phyloP scores from a whole-genome alignment of 2,113 vertebrate genomes.

The Petrocephalus zakoni region DNA sequence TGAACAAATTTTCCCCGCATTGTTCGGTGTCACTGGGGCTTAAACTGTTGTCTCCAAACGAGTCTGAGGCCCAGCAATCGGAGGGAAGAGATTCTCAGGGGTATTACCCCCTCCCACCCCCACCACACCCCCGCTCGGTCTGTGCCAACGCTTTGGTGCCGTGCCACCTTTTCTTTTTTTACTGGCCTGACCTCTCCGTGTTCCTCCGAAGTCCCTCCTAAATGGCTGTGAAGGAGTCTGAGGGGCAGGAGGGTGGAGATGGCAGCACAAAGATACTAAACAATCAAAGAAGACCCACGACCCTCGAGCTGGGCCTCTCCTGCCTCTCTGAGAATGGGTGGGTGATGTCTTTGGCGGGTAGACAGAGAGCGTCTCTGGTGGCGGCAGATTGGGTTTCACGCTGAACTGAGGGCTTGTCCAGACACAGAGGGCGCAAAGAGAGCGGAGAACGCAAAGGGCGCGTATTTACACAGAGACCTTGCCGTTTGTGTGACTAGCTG shows the following conservation, averaged over 20 bases:
- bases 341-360: neutral
- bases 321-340: neutral
- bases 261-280: neutral
- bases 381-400: neutral
- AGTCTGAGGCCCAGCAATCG: neutral
- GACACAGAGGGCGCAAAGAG: neutral
- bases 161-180: neutral
- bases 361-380: neutral
- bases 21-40: constrained; percentile 17
- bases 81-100: neutral
- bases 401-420: neutral
- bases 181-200: neutral
- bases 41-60: constrained; percentile 12
- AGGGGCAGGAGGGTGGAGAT: no score
- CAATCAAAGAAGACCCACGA: neutral
- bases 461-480: neutral
- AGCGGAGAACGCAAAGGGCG: neutral
- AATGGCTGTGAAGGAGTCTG: neutral
- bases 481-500: neutral
- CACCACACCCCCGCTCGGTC: neutral
- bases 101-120: neutral
- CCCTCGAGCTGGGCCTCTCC: neutral
- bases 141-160: neutral
- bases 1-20: neutral
- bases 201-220: neutral